phyloP scores from a whole-genome alignment of 2,797 vertebrate species.

The Chaetophractus vellerosus region DNA sequence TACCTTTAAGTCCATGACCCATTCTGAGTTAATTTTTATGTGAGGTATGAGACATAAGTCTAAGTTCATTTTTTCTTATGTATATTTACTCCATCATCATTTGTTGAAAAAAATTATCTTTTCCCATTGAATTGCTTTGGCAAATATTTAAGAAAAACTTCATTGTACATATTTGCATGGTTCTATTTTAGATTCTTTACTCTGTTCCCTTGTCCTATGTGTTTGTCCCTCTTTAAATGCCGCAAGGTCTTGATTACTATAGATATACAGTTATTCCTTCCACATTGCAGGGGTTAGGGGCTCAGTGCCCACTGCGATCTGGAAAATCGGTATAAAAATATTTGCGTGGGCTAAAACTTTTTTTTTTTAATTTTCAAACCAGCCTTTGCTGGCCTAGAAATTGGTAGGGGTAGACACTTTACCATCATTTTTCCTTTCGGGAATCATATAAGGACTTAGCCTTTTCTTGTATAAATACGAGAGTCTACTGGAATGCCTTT shows the following conservation, averaged over 20 bases:
- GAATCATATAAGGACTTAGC: no score
- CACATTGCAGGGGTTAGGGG: no score
- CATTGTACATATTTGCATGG: background rate
- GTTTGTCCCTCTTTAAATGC: background rate
- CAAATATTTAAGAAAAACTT: background rate
- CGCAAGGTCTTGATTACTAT: background rate
- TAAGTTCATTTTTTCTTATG: background rate
- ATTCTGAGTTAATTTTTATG: slow-evolving; percentile 19
- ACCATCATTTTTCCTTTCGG: no score
- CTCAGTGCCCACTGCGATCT: background rate
- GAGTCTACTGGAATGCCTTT: no score
- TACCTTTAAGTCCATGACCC: background rate
- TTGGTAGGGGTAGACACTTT: no score
- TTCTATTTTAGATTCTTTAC: background rate
- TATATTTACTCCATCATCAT: background rate
- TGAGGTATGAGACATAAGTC: background rate
- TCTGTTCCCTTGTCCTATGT: background rate
- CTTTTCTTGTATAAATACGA: no score
- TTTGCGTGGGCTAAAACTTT: no score
- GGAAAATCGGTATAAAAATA: background rate
- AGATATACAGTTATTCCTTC: background rate
- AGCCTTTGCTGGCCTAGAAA: no score
- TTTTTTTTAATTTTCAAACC: no score
- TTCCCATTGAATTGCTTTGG: background rate
- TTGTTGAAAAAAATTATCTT: background rate